These are phyloP conservation scores for Selene dorsalis DNA, from an alignment of 2,797 vertebrate species.

Conservation along the genomic window DNA sequence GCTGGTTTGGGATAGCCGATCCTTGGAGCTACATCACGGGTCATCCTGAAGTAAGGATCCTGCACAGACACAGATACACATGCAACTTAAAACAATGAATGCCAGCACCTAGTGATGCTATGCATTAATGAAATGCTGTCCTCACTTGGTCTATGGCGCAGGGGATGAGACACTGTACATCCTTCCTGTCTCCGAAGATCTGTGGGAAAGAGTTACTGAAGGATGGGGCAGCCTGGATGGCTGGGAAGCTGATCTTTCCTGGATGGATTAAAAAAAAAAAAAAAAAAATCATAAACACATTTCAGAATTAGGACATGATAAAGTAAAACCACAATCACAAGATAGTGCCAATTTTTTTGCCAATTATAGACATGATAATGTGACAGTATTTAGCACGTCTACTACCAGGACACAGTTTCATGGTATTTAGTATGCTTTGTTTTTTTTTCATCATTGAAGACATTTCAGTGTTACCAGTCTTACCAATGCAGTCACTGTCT, in stretches of 20 bases:
- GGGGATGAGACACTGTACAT: constrained; percentile 96
- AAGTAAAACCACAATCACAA: background rate
- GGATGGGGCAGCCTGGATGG: constrained; percentile 96
- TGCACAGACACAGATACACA: constrained; percentile 56
- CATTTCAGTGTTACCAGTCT: constrained; percentile 36
- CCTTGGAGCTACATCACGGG: constrained; percentile 95
- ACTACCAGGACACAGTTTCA: too few species aligned
- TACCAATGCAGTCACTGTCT: constrained; percentile 98
- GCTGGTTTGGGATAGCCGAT: constrained; percentile 95
- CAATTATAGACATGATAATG: too few species aligned
- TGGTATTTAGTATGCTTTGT: background rate
- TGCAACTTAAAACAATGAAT: background rate
- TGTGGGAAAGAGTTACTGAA: constrained; percentile 97
- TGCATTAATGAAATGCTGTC: background rate
- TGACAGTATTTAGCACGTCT: too few species aligned
- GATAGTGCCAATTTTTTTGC: background rate
- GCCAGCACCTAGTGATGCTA: background rate
- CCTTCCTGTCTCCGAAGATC: constrained; percentile 89
- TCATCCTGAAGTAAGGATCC: constrained; percentile 99
- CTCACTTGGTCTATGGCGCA: constrained; percentile 98
- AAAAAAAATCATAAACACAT: background rate
- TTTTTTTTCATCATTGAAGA: background rate
- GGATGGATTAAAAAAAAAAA: constrained; percentile 16
- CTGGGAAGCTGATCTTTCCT: constrained; percentile 99
- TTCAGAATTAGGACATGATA: constrained; percentile 1